Conservation (phyloP, 2,797 vertebrate genomes). For the Alauda arvensis region DNA sequence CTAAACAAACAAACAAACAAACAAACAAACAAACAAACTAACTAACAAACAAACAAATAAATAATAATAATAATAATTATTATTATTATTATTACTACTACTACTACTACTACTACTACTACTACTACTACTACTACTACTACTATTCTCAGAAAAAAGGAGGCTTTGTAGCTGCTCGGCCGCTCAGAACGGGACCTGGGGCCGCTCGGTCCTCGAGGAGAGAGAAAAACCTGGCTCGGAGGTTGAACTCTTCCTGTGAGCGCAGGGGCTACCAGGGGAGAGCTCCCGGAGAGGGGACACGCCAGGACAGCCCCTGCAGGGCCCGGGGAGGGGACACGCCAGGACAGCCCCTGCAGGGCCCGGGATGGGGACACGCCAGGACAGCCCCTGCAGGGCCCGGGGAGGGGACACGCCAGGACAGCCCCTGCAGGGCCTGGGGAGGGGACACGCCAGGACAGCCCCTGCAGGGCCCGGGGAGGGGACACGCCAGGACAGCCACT, state of each 20-base stretch:
- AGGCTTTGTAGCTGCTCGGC: neutral
- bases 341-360: neutral
- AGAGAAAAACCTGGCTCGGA: neutral
- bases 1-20: no score
- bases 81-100: neutral
- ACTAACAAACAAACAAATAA: no score
- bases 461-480: rapidly evolving
- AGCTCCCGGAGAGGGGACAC: neutral
- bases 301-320: neutral
- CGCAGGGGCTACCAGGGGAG: rapidly evolving
- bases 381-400: rapidly evolving
- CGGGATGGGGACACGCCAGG: rapidly evolving
- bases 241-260: neutral
- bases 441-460: neutral
- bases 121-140: no score
- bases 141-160: no score
- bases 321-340: rapidly evolving
- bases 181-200: neutral
- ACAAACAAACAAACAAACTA: no score
- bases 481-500: rapidly evolving
- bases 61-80: no score
- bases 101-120: no score
- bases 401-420: rapidly evolving
- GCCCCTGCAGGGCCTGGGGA: no score
- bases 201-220: neutral